Evolutionary conservation across 2,113 vertebrate genomes (phyloP).

Genomic region (Xiphias gladius): DNA sequence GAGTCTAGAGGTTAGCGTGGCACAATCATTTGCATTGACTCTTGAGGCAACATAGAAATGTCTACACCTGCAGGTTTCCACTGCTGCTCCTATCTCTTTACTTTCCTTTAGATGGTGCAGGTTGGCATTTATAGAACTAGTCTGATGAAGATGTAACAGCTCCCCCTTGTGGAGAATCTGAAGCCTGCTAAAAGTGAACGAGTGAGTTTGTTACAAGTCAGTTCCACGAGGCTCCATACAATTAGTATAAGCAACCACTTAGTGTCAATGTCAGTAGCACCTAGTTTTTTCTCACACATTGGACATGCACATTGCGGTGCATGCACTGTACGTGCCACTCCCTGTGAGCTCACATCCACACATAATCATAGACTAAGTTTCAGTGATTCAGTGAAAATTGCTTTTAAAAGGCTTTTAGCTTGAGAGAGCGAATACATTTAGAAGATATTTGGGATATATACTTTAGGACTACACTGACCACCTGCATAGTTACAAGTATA

Average conservation of each 20-base stretch:
- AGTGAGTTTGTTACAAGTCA: background rate
- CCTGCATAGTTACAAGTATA: background rate
- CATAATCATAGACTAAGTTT: background rate
- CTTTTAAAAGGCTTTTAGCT: background rate
- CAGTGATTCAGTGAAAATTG: background rate
- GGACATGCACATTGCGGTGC: background rate
- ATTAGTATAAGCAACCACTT: background rate
- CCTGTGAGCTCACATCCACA: no score
- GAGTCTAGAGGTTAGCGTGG: background rate
- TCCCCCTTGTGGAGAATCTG: background rate
- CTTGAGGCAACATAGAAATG: background rate
- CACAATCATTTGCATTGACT: background rate
- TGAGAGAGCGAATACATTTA: background rate
- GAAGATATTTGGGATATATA: background rate
- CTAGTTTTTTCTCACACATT: background rate
- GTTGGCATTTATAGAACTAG: background rate
- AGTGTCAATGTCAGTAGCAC: background rate
- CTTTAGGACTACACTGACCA: no score
- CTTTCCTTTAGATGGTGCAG: background rate
- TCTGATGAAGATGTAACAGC: background rate
- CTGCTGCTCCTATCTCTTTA: background rate
- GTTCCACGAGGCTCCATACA: background rate
- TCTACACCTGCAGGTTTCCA: background rate
- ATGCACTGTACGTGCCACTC: background rate
- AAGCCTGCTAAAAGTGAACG: background rate